A percentile compares a stretch with the other conserved stretches of the same genome.
Evolutionary conservation across 92 coral and sea anemone genomes (phyloP).

Genomic region (Palythoa grandis): DNA sequence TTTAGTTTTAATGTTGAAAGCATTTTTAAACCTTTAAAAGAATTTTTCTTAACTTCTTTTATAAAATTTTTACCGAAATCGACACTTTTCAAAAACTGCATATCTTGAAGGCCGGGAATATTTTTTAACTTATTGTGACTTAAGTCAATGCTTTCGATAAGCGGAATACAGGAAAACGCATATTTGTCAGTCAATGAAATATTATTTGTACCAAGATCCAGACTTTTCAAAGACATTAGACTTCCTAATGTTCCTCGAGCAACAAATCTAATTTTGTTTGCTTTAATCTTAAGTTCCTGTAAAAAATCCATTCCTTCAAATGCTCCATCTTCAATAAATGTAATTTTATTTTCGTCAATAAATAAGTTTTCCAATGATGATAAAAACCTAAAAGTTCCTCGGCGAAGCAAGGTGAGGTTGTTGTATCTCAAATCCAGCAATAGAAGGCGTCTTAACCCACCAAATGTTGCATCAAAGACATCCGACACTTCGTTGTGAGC

Average conservation of each 20-base stretch:
- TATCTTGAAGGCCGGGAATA: slow-evolving; percentile 3
- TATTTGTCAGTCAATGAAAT: neutral
- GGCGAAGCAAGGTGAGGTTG: slow-evolving; percentile 42
- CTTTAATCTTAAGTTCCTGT: neutral
- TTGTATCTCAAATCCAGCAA: slow-evolving; percentile 51
- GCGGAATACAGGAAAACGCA: slow-evolving; percentile 28
- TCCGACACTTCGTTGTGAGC: neutral
- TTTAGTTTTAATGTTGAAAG: slow-evolving; percentile 13
- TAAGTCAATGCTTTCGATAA: neutral
- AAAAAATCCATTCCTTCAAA: slow-evolving; percentile 41
- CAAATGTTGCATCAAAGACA: slow-evolving; percentile 7
- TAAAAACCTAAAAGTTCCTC: slow-evolving; percentile 60
- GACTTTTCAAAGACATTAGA: slow-evolving; percentile 17
- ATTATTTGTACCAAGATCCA: neutral
- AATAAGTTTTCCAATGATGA: slow-evolving; percentile 39
- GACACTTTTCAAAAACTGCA: slow-evolving; percentile 1
- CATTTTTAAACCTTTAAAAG: slow-evolving; percentile 14
- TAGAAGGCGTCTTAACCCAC: slow-evolving; percentile 38
- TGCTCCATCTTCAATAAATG: slow-evolving; percentile 58
- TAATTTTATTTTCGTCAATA: slow-evolving; percentile 57
- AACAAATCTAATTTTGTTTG: neutral
- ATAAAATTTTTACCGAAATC: slow-evolving; percentile 11
- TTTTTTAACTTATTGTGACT: neutral
- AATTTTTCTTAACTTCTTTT: neutral
- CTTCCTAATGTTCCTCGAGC: slow-evolving; percentile 4